Conservation (phyloP, 1,140 invertebrate genomes). For the Drosophila navojoa region DNA sequence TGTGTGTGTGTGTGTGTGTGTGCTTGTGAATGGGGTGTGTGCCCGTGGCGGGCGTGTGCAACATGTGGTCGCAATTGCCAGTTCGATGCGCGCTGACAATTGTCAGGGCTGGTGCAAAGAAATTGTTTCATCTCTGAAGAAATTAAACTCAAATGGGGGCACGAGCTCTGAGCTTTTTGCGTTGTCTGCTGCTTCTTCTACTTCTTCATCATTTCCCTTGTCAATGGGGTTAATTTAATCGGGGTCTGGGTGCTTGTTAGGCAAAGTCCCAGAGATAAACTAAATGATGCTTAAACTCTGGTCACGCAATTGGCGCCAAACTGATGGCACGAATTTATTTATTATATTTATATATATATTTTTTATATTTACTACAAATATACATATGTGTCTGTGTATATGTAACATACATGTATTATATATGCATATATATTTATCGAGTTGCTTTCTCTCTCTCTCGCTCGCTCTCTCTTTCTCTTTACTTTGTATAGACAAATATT, state of each 20-base stretch:
- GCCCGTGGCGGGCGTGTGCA: slow-evolving; percentile 45
- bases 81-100: slow-evolving; percentile 14
- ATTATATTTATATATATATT: too few species aligned
- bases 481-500: too few species aligned
- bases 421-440: background rate
- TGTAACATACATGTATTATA: background rate
- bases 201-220: slow-evolving; percentile 4
- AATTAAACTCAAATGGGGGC: slow-evolving; percentile 37
- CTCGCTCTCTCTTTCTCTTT: too few species aligned
- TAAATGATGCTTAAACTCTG: background rate
- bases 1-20: slow-evolving; percentile 25
- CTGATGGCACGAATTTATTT: background rate
- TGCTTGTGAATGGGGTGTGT: slow-evolving; percentile 21
- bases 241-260: slow-evolving; percentile 1
- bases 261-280: slow-evolving; percentile 8
- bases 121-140: slow-evolving; percentile 27
- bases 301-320: slow-evolving; percentile 7
- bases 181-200: background rate
- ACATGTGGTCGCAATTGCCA: slow-evolving; percentile 49
- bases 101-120: slow-evolving; percentile 32
- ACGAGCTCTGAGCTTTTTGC: slow-evolving; percentile 11
- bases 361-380: too few species aligned
- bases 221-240: slow-evolving; percentile 39
- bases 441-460: too few species aligned
- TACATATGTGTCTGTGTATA: background rate